Base-by-base conservation (phyloP, 2,888 invertebrate genomes). In the Caenorhabditis angaria region DNA sequence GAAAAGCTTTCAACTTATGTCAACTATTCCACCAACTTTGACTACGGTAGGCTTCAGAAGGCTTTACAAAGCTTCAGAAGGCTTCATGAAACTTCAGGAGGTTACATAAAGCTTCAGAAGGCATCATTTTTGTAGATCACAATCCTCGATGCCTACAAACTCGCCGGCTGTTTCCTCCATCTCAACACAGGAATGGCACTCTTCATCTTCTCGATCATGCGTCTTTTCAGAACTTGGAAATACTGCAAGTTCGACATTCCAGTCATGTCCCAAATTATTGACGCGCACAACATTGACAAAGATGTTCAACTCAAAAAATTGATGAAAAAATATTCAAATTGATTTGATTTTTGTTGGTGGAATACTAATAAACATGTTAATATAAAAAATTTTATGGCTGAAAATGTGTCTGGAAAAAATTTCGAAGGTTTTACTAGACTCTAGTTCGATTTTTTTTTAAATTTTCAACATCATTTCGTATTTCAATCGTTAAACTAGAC, bases 271-370 rank as follows among this genome's bases (percentile, higher is more conserved):
- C 18, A 58, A 28, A 47, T 58, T 25, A 20, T 6, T 25, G 58
- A 58, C 6, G 58, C 58, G 3, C n/a, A 58, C 25, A 14, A 25
- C 14, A 25, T 25, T 58, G 58, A 58, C 22, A 47, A 27, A n/a
- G 28, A 27, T 14, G 47, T 58, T 1, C 47, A 18, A 32, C 22
- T 24, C 12, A 50, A 24, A 22, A 50, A 50, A 50, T 18, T 41
- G 41, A 41, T 41, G 41, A 14, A 41, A 18, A 41, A 41, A 41
- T 41, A 41, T 14, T 41, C 41, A 14, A 41, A 6, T 41, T n/a
- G n/a, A n/a, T n/a, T n/a, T n/a, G n/a, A n/a, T n/a, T n/a, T n/a
- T n/a, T n/a, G n/a, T n/a, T n/a, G n/a, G n/a, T n/a, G n/a, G n/a
- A n/a, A n/a, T n/a, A n/a, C n/a, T n/a, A n/a, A n/a, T n/a, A n/a